Base-by-base conservation (phyloP, 2,113 vertebrate species). In the Trematomus loennbergii region DNA sequence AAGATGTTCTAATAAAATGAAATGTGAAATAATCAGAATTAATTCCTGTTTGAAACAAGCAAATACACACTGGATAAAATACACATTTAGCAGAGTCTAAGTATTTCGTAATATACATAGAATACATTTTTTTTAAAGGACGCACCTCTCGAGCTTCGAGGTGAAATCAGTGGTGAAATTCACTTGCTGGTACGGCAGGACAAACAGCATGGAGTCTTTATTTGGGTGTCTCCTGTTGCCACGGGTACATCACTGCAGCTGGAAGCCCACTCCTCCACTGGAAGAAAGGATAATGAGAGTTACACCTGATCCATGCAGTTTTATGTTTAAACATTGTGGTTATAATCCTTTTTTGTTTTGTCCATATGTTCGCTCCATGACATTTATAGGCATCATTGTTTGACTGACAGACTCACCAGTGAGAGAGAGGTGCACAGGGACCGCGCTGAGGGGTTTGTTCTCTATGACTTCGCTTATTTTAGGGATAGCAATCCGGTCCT, bases 401-500 rank as follows among this genome's bases (percentile, higher is more conserved):
- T 43, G 17, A 17, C 0, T 12, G 13, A 29, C 1, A 40, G 75
- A 74, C 88, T 85, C 60, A 95, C 94, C 94, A 12, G 88, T 93
- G 43, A 95, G 82, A 1, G 90, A 90, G 46, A 95, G 88, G 12
- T 93, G 89, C 49, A 95, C 61, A 7, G 93, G 90, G 20, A 91
- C 88, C n/a, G 92, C 75, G 65, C 94, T 94, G 16, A 95, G 78
- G 11, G 93, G 82, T 4, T 50, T 4, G 49, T 29, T 78, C 33
- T 86, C 16, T 3, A 0, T 1, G 0, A 3, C 0, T 0, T 36
- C 40, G 62, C 6, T 52, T 0, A 3, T 36, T 58, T 25, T 81
- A 33, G 75, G 81, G 0, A 2, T 48, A 33, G 79, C 73, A 57
- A 91, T 83, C 22, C 73, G 54, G 80, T 95, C 94, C 64, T 95